phyloP scores from a whole-genome alignment of 2,888 invertebrate genomes.

The Pandemis heparana region DNA sequence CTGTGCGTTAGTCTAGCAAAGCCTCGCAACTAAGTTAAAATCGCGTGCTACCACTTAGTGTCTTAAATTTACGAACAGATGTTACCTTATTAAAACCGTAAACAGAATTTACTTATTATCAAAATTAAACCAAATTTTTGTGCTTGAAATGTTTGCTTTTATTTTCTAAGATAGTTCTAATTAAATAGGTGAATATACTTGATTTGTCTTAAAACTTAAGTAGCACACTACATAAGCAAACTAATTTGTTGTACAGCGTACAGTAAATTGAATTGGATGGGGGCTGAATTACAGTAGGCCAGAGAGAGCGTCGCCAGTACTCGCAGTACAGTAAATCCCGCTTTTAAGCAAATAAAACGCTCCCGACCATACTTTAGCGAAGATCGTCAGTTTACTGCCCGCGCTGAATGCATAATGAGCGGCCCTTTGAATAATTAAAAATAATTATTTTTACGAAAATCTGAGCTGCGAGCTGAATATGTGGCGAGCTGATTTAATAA shows the following conservation, averaged over 20 bases:
- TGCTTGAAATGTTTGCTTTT: too few relatives aligned
- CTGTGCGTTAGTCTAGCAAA: too few relatives aligned
- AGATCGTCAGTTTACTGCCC: slow-evolving; percentile 56
- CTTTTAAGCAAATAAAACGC: slow-evolving; percentile 67
- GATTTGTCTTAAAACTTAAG: too few relatives aligned
- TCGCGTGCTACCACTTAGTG: too few relatives aligned
- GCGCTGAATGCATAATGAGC: slow-evolving; percentile 69
- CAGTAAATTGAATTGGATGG: neutral
- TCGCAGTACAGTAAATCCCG: slow-evolving; percentile 57
- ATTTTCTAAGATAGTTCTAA: too few relatives aligned
- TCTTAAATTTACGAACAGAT: too few relatives aligned
- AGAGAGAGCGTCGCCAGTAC: slow-evolving; percentile 55
- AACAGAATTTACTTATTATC: too few relatives aligned
- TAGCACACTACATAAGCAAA: too few relatives aligned
- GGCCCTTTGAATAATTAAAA: slow-evolving; percentile 65
- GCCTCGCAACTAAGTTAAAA: too few relatives aligned
- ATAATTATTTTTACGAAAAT: slow-evolving; percentile 44
- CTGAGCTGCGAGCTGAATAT: slow-evolving; percentile 29
- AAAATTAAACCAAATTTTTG: too few relatives aligned
- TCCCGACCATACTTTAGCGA: slow-evolving; percentile 54
- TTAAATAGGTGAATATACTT: too few relatives aligned
- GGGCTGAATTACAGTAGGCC: slow-evolving; percentile 44
- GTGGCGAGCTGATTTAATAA: slow-evolving; percentile 26
- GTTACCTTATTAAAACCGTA: too few relatives aligned
- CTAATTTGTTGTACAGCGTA: neutral